phyloP scores from a whole-genome alignment of 2,113 vertebrate species.

The Empidonax traillii region DNA sequence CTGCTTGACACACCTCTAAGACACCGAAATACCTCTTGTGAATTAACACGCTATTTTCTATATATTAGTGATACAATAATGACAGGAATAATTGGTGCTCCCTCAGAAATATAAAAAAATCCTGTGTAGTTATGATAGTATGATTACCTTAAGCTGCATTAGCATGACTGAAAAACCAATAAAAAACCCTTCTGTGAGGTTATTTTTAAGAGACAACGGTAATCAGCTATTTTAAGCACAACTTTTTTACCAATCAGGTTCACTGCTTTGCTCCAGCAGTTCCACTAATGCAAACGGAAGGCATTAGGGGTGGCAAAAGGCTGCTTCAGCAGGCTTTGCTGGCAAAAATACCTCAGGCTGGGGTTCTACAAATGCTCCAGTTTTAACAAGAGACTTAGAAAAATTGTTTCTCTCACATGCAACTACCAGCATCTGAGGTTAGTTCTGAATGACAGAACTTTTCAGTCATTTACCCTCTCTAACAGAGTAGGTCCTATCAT shows the following conservation, averaged over 20 bases:
- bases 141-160: not conserved
- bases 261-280: not conserved
- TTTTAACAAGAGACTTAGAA: not conserved
- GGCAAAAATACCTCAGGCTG: not conserved
- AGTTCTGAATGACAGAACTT: not conserved
- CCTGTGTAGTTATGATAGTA: rapidly evolving
- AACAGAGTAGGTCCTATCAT: not conserved
- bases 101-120: not conserved
- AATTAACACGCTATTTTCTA: not conserved
- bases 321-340: not conserved
- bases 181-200: not conserved
- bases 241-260: not conserved
- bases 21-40: not conserved
- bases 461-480: not conserved
- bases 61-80: not conserved
- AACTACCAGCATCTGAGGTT: not conserved
- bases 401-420: rapidly evolving
- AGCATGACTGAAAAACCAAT: not conserved
- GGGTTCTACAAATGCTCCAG: not conserved
- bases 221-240: not conserved
- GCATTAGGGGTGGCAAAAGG: not conserved
- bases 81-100: not conserved
- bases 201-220: not conserved
- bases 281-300: not conserved
- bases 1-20: not conserved